A percentile compares a stretch with the other conserved stretches of the same genome.
Conservation (phyloP, 2,888 invertebrate species). For the Stegophylla sp. region DNA sequence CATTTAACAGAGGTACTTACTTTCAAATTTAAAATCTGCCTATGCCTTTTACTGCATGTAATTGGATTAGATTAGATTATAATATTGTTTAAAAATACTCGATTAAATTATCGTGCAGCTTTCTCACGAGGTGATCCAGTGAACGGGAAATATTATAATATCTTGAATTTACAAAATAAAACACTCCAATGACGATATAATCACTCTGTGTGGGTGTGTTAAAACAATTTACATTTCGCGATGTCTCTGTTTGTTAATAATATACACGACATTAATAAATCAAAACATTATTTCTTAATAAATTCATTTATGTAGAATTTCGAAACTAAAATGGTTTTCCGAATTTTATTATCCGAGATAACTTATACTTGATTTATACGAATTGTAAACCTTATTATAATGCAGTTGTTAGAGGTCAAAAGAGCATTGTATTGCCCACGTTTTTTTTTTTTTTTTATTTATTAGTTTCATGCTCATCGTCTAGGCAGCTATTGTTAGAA, state of each 20-base stretch:
- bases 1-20: too few species aligned
- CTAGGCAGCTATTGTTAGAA: slow-evolving; percentile 29
- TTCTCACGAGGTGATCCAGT: too few species aligned
- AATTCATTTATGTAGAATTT: slow-evolving; percentile 21
- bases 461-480: not conserved
- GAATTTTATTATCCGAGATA: slow-evolving; percentile 20
- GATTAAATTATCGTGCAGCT: too few species aligned
- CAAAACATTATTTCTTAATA: not conserved
- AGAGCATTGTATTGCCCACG: slow-evolving; percentile 32
- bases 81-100: too few species aligned
- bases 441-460: slow-evolving; percentile 12
- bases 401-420: slow-evolving; percentile 39
- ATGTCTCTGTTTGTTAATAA: not conserved
- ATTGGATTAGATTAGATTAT: too few species aligned
- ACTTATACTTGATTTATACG: slow-evolving; percentile 24
- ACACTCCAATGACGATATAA: not conserved
- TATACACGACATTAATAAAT: not conserved
- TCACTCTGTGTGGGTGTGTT: not conserved
- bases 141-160: too few species aligned
- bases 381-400: not conserved
- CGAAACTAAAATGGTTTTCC: slow-evolving; percentile 5
- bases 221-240: not conserved
- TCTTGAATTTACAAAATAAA: not conserved
- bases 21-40: too few species aligned
- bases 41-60: too few species aligned